These are phyloP conservation scores for Lagopus muta DNA, from an alignment of 2,113 vertebrate species.

Conservation along the genomic window DNA sequence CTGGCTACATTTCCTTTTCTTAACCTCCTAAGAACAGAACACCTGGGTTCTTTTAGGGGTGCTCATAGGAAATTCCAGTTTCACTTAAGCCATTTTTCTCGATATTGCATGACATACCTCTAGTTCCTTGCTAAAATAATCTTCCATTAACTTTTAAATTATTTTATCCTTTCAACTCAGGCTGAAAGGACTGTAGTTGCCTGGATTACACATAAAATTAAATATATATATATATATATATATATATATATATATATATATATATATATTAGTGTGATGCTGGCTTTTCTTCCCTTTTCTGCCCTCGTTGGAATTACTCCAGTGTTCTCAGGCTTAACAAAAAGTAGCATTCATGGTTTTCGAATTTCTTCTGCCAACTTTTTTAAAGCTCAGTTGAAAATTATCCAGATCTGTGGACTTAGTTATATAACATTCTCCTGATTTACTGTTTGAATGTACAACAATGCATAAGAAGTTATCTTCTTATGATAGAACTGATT, in stretches of 20 bases:
- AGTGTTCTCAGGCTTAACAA: neutral
- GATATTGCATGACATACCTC: neutral
- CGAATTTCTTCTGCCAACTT: neutral
- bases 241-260: too few relatives aligned
- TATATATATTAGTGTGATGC: neutral
- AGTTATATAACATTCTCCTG: neutral
- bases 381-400: neutral
- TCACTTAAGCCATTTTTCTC: neutral
- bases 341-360: neutral
- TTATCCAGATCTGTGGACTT: neutral
- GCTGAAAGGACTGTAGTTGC: neutral
- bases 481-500: neutral
- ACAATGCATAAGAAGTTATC: neutral
- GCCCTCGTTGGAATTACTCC: neutral
- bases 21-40: neutral
- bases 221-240: too few relatives aligned
- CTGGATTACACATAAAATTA: neutral
- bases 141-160: neutral
- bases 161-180: neutral
- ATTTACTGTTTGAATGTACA: neutral
- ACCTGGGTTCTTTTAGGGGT: neutral
- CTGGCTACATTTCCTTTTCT: neutral
- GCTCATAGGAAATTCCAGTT: neutral
- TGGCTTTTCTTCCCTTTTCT: accelerated
- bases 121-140: neutral